Conservation (phyloP, 2,797 vertebrate genomes). For the Pipistrellus pipistrellus region DNA sequence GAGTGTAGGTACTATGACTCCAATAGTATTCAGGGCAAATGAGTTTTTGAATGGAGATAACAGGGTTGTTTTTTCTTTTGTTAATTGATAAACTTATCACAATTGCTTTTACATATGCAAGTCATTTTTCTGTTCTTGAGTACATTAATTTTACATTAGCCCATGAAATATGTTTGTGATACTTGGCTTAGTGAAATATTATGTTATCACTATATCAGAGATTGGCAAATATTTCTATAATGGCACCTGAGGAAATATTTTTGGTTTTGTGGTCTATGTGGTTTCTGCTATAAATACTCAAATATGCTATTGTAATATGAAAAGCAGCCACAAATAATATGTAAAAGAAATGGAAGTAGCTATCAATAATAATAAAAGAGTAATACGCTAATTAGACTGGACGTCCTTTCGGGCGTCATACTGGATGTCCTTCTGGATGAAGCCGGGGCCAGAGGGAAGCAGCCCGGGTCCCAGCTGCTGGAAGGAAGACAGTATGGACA, state of each 20-base stretch:
- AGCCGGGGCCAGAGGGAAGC: no score
- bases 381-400: no score
- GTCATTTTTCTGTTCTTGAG: background rate
- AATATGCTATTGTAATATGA: background rate
- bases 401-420: no score
- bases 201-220: background rate
- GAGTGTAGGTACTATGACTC: background rate
- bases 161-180: slow-evolving; percentile 10
- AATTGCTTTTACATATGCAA: background rate
- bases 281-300: background rate
- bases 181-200: no score
- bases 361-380: background rate
- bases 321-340: background rate
- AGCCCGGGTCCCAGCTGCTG: no score
- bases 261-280: background rate
- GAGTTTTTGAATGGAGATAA: slow-evolving; percentile 1
- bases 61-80: background rate
- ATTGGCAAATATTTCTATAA: background rate
- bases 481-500: no score
- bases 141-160: background rate
- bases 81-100: background rate
- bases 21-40: background rate
- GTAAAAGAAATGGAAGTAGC: background rate
- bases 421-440: no score
- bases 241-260: background rate